These are phyloP conservation scores for Cichladusa arquata DNA, from an alignment of 2,113 vertebrate genomes.

Conservation along the genomic window DNA sequence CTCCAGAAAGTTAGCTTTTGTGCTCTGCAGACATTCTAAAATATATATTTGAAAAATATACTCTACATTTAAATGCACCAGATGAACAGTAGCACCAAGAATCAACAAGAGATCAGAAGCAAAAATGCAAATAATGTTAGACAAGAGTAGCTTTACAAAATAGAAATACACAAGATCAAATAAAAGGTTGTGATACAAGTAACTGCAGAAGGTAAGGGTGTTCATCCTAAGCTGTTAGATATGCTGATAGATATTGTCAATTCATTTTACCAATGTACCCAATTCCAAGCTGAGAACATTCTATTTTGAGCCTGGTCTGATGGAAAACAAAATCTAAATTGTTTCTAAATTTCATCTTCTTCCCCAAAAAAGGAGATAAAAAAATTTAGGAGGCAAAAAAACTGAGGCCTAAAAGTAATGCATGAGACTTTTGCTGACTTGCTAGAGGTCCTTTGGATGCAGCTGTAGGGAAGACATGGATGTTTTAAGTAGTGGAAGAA, in stretches of 20 bases:
- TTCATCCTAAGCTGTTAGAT: background rate
- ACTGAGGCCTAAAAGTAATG: background rate
- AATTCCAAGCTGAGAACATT: background rate
- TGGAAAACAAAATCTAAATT: background rate
- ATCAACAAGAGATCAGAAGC: background rate
- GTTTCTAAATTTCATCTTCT: background rate
- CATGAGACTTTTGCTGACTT: background rate
- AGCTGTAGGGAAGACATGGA: background rate
- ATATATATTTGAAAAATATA: background rate
- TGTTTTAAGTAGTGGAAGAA: background rate
- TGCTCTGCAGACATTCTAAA: background rate
- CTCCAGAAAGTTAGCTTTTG: background rate
- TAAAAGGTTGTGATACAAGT: background rate
- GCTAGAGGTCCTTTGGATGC: background rate
- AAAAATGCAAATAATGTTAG: background rate
- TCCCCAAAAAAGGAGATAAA: background rate
- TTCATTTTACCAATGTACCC: background rate
- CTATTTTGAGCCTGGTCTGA: background rate
- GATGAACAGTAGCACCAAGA: background rate
- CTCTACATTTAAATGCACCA: background rate
- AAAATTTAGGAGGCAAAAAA: background rate
- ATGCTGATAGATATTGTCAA: background rate
- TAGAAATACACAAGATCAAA: background rate
- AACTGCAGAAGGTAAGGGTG: background rate
- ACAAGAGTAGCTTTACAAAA: background rate